Conservation (phyloP, 2,888 invertebrate species). For the Metellina segmentata region DNA sequence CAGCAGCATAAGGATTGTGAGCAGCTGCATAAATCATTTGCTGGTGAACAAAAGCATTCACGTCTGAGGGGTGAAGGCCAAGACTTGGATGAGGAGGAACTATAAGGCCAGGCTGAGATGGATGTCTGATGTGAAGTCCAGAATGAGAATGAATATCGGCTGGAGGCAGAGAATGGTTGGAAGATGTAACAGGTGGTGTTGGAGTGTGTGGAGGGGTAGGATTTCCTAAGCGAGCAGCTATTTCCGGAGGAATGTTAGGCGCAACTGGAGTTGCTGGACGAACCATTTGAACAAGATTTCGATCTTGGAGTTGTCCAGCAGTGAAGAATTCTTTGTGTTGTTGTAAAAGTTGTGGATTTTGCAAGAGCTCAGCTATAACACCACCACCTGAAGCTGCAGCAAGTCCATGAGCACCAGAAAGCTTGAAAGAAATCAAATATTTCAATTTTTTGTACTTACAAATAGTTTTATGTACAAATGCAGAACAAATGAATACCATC, state of each 20-base stretch:
- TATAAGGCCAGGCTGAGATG: constrained; percentile 55
- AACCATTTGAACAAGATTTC: constrained; percentile 74
- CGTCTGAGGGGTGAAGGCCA: constrained; percentile 17
- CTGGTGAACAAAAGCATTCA: constrained; percentile 76
- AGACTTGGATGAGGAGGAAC: constrained; percentile 76
- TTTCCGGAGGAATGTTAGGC: constrained; percentile 76
- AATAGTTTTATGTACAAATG: no score
- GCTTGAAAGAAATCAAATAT: constrained; percentile 42
- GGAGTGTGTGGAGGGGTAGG: constrained; percentile 78
- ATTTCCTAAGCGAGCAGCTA: constrained; percentile 76
- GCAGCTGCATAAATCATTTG: constrained; percentile 78
- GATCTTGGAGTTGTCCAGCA: constrained; percentile 61
- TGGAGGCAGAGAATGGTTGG: constrained; percentile 56
- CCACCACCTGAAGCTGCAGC: constrained; percentile 68
- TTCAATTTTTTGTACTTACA: no score
- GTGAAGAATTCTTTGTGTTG: constrained; percentile 78
- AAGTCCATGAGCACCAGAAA: constrained; percentile 63
- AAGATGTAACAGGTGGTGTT: constrained; percentile 77
- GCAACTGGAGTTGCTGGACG: constrained; percentile 77
- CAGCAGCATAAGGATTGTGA: constrained; percentile 64
- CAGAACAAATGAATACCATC: no score
- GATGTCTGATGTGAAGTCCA: constrained; percentile 78
- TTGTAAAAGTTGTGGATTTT: constrained; percentile 76
- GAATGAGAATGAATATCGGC: constrained; percentile 73
- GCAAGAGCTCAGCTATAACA: constrained; percentile 78